phyloP scores from a whole-genome alignment of 2,888 invertebrate genomes.

The Drosophila stalkeri region DNA sequence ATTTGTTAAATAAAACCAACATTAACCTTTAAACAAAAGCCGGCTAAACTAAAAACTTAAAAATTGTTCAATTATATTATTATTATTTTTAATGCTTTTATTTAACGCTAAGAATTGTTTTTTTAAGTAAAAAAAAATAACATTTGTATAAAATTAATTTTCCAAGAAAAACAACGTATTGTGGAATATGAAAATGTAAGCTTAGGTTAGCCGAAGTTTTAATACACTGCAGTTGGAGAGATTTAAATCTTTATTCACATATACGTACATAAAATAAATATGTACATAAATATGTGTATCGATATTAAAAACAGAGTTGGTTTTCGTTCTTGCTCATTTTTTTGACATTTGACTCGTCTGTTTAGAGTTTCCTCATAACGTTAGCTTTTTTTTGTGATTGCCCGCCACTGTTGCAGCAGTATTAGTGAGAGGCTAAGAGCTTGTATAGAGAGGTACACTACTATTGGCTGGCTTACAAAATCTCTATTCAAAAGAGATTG shows the following conservation, averaged over 20 bases:
- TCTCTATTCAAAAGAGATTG: neutral
- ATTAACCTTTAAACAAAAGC: constrained; percentile 31
- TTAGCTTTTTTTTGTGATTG: neutral
- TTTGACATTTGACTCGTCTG: neutral
- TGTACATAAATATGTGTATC: no score
- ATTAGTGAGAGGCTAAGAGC: neutral
- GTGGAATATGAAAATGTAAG: neutral
- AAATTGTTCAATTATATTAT: constrained; percentile 5
- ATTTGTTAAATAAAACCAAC: constrained; percentile 29
- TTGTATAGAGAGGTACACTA: neutral
- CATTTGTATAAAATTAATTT: constrained; percentile 11
- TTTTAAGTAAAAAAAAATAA: constrained; percentile 24
- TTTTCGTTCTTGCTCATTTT: neutral
- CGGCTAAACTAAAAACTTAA: constrained; percentile 33
- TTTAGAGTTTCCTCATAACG: neutral
- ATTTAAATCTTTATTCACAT: no score
- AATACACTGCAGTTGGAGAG: neutral
- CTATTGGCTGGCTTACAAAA: neutral
- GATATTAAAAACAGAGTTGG: neutral
- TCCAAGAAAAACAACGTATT: neutral
- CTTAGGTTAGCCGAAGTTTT: neutral
- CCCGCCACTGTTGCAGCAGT: neutral
- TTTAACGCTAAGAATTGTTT: constrained; percentile 34
- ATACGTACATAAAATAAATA: no score
- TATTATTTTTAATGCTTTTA: constrained; percentile 28